A percentile compares a stretch with the other conserved stretches of the same genome.
Evolutionary conservation across 2,797 vertebrate genomes (phyloP).

Genomic region (Phoebastria nigripes): DNA sequence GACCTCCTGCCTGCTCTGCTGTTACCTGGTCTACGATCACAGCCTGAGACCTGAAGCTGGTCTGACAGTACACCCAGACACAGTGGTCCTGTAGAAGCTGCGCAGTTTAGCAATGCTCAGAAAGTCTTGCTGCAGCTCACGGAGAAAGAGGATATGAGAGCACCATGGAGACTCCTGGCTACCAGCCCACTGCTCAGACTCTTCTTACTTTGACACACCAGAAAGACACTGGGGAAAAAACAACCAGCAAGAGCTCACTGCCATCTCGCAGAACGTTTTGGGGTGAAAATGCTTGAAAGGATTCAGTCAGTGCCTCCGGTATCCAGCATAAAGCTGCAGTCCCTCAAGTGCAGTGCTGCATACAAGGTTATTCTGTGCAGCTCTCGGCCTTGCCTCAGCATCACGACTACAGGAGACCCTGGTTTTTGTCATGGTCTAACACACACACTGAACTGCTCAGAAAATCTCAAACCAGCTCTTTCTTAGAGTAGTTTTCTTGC

Average conservation of each 20-base stretch:
- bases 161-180: not conserved
- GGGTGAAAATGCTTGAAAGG: not conserved
- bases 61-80: not conserved
- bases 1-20: not conserved
- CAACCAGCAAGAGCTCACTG: not conserved
- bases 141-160: not conserved
- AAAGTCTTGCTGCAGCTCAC: not conserved
- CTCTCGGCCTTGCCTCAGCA: not conserved
- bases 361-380: not conserved
- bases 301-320: not conserved
- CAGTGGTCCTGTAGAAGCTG: not conserved
- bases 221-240: not conserved
- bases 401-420: accelerated
- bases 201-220: not conserved
- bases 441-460: not conserved
- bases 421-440: not conserved
- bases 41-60: not conserved
- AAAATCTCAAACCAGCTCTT: not conserved
- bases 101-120: not conserved
- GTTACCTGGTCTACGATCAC: not conserved
- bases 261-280: not conserved
- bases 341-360: not conserved
- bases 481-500: not conserved
- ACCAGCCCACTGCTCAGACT: not conserved
- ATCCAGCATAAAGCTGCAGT: not conserved